phyloP scores from a whole-genome alignment of 2,888 invertebrate species.

The Apamea anceps region DNA sequence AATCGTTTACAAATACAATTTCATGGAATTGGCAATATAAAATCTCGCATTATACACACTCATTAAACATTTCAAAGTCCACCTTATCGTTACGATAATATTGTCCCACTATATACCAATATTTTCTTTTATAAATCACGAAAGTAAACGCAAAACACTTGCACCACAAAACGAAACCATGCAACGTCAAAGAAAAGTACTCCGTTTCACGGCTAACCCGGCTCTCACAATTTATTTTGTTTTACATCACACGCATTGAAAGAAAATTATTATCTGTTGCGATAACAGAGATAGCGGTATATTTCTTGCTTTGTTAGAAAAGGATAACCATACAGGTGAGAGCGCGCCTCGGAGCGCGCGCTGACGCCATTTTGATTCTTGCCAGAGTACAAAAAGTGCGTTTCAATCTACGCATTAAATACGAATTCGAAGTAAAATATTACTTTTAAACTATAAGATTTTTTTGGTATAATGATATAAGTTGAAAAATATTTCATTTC shows the following conservation, averaged over 20 bases:
- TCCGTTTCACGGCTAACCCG: slow-evolving; percentile 79
- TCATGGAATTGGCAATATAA: slow-evolving; percentile 45
- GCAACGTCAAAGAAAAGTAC: slow-evolving; percentile 81
- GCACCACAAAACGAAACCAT: slow-evolving; percentile 78
- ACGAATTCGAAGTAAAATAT: not conserved
- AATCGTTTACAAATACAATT: slow-evolving; percentile 55
- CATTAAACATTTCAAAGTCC: slow-evolving; percentile 47
- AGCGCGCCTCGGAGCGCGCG: slow-evolving; percentile 56
- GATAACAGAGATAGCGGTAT: slow-evolving; percentile 66
- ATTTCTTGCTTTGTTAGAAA: slow-evolving; percentile 42
- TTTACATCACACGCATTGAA: slow-evolving; percentile 66
- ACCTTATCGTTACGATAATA: slow-evolving; percentile 15
- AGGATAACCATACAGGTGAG: slow-evolving; percentile 47
- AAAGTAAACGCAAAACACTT: slow-evolving; percentile 75
- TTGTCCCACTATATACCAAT: slow-evolving; percentile 39
- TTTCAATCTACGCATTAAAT: slow-evolving; percentile 51
- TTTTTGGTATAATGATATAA: not conserved
- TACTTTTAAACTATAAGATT: not conserved
- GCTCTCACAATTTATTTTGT: slow-evolving; percentile 79
- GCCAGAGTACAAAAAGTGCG: slow-evolving; percentile 63
- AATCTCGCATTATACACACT: slow-evolving; percentile 52
- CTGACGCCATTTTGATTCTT: slow-evolving; percentile 66
- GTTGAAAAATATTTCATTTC: not conserved
- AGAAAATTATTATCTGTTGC: slow-evolving; percentile 69
- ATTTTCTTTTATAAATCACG: slow-evolving; percentile 70